Percentiles rank a stretch among this genome's conserved stretches.
Evolutionary conservation across 2,113 vertebrate species (phyloP).

Genomic region (Hippotragus niger): DNA sequence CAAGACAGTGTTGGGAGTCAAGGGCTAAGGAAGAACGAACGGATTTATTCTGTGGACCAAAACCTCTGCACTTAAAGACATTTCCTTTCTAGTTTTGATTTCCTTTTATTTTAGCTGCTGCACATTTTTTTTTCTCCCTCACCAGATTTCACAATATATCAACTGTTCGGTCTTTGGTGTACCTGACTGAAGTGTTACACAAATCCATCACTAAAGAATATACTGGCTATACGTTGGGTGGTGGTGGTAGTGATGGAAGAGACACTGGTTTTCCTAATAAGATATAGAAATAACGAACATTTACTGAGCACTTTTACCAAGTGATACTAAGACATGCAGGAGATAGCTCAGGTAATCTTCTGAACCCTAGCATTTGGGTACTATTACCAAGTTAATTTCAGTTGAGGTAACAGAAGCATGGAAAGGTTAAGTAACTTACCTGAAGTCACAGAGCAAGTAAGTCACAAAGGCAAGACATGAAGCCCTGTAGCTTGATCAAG

Average conservation of each 20-base stretch:
- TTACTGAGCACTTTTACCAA: not conserved
- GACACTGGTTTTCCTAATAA: not conserved
- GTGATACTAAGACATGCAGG: not conserved
- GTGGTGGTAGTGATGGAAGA: not conserved
- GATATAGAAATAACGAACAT: not conserved
- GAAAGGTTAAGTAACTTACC: not conserved
- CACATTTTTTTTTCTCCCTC: not conserved
- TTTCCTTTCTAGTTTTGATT: not conserved
- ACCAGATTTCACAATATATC: not conserved
- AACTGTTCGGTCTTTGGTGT: not conserved
- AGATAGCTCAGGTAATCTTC: not conserved
- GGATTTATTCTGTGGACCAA: not conserved
- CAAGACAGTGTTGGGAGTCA: not conserved
- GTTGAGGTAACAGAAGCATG: not conserved
- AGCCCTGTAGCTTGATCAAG: too few species aligned
- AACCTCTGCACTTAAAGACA: not conserved
- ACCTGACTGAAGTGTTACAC: too few species aligned
- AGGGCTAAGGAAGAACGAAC: not conserved
- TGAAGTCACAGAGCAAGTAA: not conserved
- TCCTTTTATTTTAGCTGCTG: not conserved
- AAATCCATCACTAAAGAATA: not conserved
- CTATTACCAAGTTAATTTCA: not conserved
- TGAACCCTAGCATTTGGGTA: not conserved
- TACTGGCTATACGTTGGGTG: fast-evolving
- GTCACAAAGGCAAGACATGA: not conserved